Evolutionary conservation across 2,888 invertebrate species (phyloP).

Genomic region (Dicyrtoma fusca): DNA sequence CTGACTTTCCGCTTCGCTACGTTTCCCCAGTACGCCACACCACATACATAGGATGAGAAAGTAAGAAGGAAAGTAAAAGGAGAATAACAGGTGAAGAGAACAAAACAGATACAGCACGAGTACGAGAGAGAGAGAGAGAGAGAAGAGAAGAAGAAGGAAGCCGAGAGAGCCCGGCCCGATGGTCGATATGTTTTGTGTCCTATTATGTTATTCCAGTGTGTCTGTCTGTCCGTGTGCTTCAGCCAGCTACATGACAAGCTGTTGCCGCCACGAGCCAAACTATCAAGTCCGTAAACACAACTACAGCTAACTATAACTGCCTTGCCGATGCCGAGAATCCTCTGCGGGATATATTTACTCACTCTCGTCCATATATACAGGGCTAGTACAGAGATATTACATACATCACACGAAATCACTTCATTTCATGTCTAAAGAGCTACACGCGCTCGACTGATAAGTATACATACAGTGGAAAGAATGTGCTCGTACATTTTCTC

Average conservation of each 20-base stretch:
- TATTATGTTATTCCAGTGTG: constrained; percentile 1
- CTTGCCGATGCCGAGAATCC: too few species aligned
- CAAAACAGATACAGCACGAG: not conserved
- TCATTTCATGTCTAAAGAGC: too few species aligned
- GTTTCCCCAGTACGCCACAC: constrained; percentile 1
- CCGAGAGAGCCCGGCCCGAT: not conserved
- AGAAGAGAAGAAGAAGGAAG: constrained; percentile 1
- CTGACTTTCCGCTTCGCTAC: constrained; percentile 11
- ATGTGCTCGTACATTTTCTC: too few species aligned
- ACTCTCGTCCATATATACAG: too few species aligned
- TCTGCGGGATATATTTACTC: too few species aligned
- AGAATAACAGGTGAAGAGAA: constrained; percentile 24
- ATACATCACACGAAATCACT: too few species aligned
- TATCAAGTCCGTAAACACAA: not conserved
- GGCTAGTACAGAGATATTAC: too few species aligned
- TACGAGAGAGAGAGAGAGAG: not conserved
- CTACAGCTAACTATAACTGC: too few species aligned
- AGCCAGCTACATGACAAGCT: constrained; percentile 18
- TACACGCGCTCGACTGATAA: too few species aligned
- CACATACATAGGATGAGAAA: constrained; percentile 21
- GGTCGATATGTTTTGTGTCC: not conserved
- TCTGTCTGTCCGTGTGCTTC: not conserved
- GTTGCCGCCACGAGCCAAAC: constrained; percentile 33
- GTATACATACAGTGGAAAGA: too few species aligned
- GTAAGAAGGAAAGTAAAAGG: constrained; percentile 8